Conservation (phyloP, 2,888 invertebrate species). For the Galeruca laticollis region DNA sequence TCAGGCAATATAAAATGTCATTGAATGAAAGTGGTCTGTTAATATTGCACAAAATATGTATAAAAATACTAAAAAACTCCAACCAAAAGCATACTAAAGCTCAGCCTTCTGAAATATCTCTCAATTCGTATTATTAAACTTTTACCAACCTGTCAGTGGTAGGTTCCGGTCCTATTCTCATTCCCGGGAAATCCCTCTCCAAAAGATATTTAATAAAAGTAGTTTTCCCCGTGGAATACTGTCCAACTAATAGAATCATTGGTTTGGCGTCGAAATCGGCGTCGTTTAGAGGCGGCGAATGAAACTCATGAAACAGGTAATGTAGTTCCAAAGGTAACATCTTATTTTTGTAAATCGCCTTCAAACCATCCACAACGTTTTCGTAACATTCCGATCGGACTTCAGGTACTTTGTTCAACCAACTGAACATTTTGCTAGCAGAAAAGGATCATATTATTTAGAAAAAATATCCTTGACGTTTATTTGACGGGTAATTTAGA, state of each 20-base stretch:
- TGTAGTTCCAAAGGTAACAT: slow-evolving; percentile 89
- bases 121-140: neutral
- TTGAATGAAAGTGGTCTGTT: too few species aligned
- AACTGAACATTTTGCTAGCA: slow-evolving; percentile 82
- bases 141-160: slow-evolving; percentile 86
- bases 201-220: slow-evolving; percentile 94
- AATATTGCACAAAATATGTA: too few species aligned
- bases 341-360: slow-evolving; percentile 92
- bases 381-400: slow-evolving; percentile 80
- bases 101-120: too few species aligned
- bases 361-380: slow-evolving; percentile 93
- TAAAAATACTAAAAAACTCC: too few species aligned
- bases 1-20: too few species aligned
- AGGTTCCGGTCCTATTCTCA: slow-evolving; percentile 99
- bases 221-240: slow-evolving; percentile 95
- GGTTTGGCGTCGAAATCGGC: slow-evolving; percentile 99
- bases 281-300: slow-evolving; percentile 93
- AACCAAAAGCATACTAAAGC: too few species aligned
- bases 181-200: slow-evolving; percentile 96
- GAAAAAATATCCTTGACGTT: slow-evolving; percentile 35
- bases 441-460: slow-evolving; percentile 21
- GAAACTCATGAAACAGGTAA: slow-evolving; percentile 95
- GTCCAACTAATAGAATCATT: slow-evolving; percentile 96
- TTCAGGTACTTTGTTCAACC: slow-evolving; percentile 80
- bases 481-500: slow-evolving; percentile 37